Base-by-base conservation (phyloP, 2,113 vertebrate species). In the Sinocyclocheilus rhinocerous region DNA sequence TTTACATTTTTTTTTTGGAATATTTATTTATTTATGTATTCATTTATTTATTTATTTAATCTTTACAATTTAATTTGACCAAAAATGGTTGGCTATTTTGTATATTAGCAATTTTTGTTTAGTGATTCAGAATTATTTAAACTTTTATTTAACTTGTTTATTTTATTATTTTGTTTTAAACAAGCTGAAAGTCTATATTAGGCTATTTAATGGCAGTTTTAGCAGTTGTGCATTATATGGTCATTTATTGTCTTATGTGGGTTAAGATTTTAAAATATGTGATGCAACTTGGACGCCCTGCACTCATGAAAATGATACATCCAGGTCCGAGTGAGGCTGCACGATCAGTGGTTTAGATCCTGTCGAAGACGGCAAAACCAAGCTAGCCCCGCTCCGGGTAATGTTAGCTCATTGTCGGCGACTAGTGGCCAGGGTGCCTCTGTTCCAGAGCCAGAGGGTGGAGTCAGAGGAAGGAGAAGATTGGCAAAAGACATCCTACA, bases 271-370 rank as follows among this genome's bases (percentile, higher is more conserved):
- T 18, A 2, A 39, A 70, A 39, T 10, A 72, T 69, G 29, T 33
- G 15, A 69, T 69, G 26, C 26, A 69, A 18, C 22, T 13, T 76
- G 6, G 11, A 48, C n/a, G 4, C 45, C 11, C 22, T 24, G 11
- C 11, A 76, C 42, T 76, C 11, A 48, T 76, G 72, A 76, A 76
- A 48, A 24, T 12, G 72, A 4, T 50, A 9, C 29, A 29, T 10
- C 11, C 12, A 88, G 89, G 72, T 90, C 22, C 75, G 79, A 39
- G n/a, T 67, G 55, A 20, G 70, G 10, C 81, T 57, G 84, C 36
- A 91, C 73, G 92, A 95, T 69, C 94, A 94, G 80, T 94, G 93
- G 94, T 73, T 84, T 7, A 78, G 76, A 55, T 45, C 45, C 42
- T 80, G 36, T 72, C 18, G 42, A n/a, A 76, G 42, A 11, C 6